These are phyloP conservation scores for Parazoanthus atlanticus DNA, from an alignment of 92 coral and sea anemone genomes.

Conservation along the genomic window DNA sequence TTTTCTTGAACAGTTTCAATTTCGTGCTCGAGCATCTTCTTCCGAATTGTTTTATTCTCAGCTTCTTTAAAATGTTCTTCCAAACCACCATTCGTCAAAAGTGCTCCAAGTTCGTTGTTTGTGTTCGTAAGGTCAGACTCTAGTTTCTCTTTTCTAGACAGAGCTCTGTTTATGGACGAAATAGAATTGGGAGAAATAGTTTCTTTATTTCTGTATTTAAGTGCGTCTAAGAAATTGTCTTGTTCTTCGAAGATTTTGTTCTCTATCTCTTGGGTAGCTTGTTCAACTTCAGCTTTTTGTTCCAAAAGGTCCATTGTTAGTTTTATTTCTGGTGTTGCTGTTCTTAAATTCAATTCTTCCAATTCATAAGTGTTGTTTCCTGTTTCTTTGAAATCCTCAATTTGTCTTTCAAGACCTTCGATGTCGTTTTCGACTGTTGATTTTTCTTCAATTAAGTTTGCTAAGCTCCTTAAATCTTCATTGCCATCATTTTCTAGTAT, in stretches of 20 bases:
- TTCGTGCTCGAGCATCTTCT: constrained; percentile 56
- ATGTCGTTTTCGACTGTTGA: constrained; percentile 7
- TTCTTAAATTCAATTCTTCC: background rate
- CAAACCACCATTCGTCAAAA: constrained; percentile 32
- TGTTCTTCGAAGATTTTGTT: constrained; percentile 59
- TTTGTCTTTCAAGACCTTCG: constrained; percentile 43
- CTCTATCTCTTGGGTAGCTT: constrained; percentile 25
- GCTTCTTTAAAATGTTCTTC: constrained; percentile 32
- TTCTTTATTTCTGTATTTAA: constrained; percentile 59
- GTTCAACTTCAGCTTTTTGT: constrained; percentile 40
- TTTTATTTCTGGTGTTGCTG: constrained; percentile 25
- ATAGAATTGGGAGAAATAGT: constrained; percentile 19
- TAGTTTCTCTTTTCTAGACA: constrained; percentile 39
- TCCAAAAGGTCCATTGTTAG: constrained; percentile 37
- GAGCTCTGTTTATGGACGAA: constrained; percentile 38
- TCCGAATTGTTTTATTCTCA: constrained; percentile 49
- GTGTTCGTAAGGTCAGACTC: constrained; percentile 31
- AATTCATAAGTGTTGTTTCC: background rate
- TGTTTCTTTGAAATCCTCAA: background rate
- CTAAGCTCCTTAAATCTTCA: background rate
- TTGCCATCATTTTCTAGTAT: background rate
- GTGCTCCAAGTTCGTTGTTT: constrained; percentile 42
- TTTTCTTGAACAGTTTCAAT: constrained; percentile 48
- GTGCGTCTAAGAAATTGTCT: constrained; percentile 56
- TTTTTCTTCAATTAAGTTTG: constrained; percentile 15